Conservation (phyloP, 2,113 vertebrate genomes). For the Bubo blakistoni region DNA sequence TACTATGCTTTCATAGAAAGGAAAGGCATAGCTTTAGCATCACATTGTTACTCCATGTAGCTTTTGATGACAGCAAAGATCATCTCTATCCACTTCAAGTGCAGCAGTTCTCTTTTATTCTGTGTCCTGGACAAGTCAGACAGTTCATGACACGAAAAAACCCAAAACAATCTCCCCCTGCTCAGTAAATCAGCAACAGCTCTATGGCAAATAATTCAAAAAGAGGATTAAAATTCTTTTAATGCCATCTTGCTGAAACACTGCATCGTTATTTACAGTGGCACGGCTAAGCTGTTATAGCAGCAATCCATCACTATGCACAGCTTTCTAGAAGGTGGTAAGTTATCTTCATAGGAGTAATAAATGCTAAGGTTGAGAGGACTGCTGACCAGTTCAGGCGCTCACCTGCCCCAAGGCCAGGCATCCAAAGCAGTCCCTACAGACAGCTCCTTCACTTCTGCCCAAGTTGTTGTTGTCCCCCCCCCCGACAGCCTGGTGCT, state of each 20-base stretch:
- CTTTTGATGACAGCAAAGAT: neutral
- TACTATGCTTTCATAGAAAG: fast-evolving
- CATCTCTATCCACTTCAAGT: neutral
- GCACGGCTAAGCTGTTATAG: neutral
- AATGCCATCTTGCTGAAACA: neutral
- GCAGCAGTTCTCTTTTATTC: neutral
- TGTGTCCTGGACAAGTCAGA: neutral
- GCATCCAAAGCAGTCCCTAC: neutral
- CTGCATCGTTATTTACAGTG: neutral
- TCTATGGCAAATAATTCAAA: neutral
- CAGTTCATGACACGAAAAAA: neutral
- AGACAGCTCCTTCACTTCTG: neutral
- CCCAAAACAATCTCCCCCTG: neutral
- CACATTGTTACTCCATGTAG: neutral
- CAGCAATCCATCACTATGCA: neutral
- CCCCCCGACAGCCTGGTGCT: neutral
- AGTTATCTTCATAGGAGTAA: neutral
- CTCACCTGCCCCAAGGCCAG: neutral
- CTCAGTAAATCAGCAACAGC: neutral
- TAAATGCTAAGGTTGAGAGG: neutral
- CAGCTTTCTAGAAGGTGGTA: neutral
- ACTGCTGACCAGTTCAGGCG: neutral
- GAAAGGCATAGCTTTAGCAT: neutral
- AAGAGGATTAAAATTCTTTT: conserved; percentile 35
- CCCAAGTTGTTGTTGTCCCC: neutral